Conservation (phyloP, 30 jellyfish, hydroid and myxozoan genomes). For the Aurelia aurita region DNA sequence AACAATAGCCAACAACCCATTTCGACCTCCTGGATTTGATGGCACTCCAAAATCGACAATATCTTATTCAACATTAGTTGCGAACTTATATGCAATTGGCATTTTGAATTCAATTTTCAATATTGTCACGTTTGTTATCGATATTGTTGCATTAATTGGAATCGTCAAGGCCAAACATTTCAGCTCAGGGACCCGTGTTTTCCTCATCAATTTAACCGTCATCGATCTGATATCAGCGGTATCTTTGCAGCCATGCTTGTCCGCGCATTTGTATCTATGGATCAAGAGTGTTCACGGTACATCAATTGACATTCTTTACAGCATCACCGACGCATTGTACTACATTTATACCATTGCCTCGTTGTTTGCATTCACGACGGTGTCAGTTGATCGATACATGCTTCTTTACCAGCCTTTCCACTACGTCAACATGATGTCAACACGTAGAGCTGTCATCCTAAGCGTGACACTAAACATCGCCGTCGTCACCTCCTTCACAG, state of each 20-base stretch:
- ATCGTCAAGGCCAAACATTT: slow-evolving; percentile 51
- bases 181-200: slow-evolving; percentile 59
- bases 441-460: slow-evolving; percentile 20
- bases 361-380: slow-evolving; percentile 52
- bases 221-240: slow-evolving; percentile 54
- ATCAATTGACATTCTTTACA: slow-evolving; percentile 10
- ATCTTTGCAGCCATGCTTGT: slow-evolving; percentile 55
- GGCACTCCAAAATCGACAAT: neutral
- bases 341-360: slow-evolving; percentile 36
- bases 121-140: slow-evolving; percentile 35
- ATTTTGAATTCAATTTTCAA: slow-evolving; percentile 29
- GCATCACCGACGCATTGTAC: slow-evolving; percentile 39
- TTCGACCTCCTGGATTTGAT: too few species aligned
- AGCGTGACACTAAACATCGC: slow-evolving; percentile 16
- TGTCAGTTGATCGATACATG: slow-evolving; percentile 63
- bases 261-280: slow-evolving; percentile 59
- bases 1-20: too few species aligned
- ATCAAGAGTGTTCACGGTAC: slow-evolving; percentile 15
- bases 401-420: slow-evolving; percentile 48
- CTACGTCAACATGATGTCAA: slow-evolving; percentile 30
- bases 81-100: neutral
- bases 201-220: slow-evolving; percentile 60
- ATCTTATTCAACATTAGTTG: neutral
- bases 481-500: slow-evolving; percentile 41
- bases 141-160: slow-evolving; percentile 42